Percentiles rank a stretch among this genome's conserved stretches.
Evolutionary conservation across 1,140 invertebrate species (phyloP).

Genomic region (Drosophila burlai): DNA sequence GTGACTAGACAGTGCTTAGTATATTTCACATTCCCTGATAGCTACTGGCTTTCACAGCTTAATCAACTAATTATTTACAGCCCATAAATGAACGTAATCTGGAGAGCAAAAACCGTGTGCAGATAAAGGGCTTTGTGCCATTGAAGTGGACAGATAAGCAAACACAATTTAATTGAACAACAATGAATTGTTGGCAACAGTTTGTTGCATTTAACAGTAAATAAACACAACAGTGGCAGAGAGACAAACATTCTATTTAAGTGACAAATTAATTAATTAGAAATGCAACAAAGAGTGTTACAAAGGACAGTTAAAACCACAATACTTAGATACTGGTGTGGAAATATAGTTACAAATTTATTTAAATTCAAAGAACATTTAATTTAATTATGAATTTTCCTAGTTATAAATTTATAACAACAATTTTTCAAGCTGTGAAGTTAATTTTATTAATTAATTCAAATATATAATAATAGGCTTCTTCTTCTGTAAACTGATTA

Average conservation of each 20-base stretch:
- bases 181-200: constrained; percentile 17
- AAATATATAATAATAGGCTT: background rate
- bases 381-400: background rate
- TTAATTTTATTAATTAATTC: no score
- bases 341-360: constrained; percentile 1
- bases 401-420: background rate
- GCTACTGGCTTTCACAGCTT: background rate
- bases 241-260: constrained; percentile 4
- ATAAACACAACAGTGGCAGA: constrained; percentile 11
- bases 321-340: constrained; percentile 1
- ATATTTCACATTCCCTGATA: constrained; percentile 12
- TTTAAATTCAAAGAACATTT: background rate
- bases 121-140: constrained; percentile 29
- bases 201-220: constrained; percentile 17
- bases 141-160: constrained; percentile 37
- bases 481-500: background rate
- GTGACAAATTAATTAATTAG: constrained; percentile 24
- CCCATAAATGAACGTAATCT: constrained; percentile 58
- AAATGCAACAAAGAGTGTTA: background rate
- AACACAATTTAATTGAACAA: constrained; percentile 34
- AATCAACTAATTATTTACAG: constrained; percentile 60
- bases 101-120: constrained; percentile 21
- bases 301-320: background rate
- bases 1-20: constrained; percentile 35
- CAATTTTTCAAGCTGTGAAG: background rate